Conservation (phyloP, 2,888 invertebrate genomes). For the Agriotes lineatus region DNA sequence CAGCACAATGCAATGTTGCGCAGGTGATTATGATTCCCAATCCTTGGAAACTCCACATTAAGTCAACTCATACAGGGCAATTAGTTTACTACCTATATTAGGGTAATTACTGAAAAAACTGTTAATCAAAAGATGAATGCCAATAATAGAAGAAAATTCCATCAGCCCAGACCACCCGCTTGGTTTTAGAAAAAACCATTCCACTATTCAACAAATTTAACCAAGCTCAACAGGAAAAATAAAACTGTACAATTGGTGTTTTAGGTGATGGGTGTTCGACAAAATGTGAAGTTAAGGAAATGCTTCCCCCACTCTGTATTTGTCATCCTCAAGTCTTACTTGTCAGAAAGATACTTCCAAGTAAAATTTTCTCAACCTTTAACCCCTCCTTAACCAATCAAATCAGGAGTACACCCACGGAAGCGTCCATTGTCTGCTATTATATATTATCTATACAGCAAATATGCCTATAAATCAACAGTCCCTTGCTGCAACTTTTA, state of each 20-base stretch:
- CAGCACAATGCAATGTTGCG: background rate
- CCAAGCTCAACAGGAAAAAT: too few species aligned
- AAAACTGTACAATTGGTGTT: background rate
- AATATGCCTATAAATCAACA: slow-evolving; percentile 3
- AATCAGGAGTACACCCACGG: too few species aligned
- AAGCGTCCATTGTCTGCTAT: background rate
- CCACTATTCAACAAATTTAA: too few species aligned
- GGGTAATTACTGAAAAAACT: background rate
- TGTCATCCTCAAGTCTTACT: background rate
- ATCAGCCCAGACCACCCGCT: background rate
- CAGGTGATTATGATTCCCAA: slow-evolving; percentile 1
- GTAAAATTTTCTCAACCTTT: slow-evolving; percentile 1
- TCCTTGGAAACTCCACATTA: background rate
- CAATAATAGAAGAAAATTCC: background rate
- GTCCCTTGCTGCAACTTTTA: background rate
- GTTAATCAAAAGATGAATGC: background rate
- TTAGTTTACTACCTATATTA: slow-evolving; percentile 3
- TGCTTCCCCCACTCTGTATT: background rate
- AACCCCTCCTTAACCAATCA: background rate
- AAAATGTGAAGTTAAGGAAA: too few species aligned
- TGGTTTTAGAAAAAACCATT: too few species aligned
- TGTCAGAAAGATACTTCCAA: background rate
- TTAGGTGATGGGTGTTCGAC: background rate
- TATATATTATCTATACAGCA: background rate
- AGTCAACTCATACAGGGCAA: background rate